A percentile compares a stretch with the other conserved stretches of the same genome.
Conservation (phyloP, 2,113 vertebrate species). For the Lepus europaeus region DNA sequence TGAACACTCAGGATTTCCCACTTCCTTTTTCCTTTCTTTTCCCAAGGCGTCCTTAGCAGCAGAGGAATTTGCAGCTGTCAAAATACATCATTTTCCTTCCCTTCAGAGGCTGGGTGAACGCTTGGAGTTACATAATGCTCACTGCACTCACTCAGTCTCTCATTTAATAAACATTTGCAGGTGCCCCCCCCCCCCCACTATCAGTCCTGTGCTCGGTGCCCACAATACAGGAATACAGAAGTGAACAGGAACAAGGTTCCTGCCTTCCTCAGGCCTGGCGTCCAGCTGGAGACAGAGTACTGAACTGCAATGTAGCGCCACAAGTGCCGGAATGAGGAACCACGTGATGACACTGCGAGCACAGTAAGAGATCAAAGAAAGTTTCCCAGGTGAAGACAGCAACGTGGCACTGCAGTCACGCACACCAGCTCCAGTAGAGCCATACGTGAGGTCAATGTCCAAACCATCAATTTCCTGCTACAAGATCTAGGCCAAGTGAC, state of each 20-base stretch:
- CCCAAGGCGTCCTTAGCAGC: not conserved
- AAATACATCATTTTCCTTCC: not conserved
- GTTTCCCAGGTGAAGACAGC: no score
- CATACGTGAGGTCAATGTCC: not conserved
- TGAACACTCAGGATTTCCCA: not conserved
- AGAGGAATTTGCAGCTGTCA: not conserved
- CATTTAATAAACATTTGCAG: not conserved
- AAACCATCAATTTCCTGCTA: not conserved
- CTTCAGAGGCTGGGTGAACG: not conserved
- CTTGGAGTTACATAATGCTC: not conserved
- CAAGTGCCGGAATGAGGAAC: not conserved
- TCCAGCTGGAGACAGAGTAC: not conserved
- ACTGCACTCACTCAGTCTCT: not conserved
- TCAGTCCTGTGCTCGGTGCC: not conserved
- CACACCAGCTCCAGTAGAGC: not conserved
- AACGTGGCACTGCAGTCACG: no score
- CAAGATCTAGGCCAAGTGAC: not conserved
- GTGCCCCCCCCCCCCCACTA: not conserved
- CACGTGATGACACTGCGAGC: fast-evolving
- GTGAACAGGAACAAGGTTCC: not conserved
- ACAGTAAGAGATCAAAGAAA: not conserved
- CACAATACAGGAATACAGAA: not conserved
- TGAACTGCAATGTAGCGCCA: not conserved
- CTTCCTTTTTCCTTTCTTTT: constrained; percentile 30
- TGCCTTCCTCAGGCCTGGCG: not conserved